Evolutionary conservation across 64 coral and sea anemone genomes (phyloP), one percentile per base, ranked within the genome.

Genomic region (Orbicella faveolata): DNA sequence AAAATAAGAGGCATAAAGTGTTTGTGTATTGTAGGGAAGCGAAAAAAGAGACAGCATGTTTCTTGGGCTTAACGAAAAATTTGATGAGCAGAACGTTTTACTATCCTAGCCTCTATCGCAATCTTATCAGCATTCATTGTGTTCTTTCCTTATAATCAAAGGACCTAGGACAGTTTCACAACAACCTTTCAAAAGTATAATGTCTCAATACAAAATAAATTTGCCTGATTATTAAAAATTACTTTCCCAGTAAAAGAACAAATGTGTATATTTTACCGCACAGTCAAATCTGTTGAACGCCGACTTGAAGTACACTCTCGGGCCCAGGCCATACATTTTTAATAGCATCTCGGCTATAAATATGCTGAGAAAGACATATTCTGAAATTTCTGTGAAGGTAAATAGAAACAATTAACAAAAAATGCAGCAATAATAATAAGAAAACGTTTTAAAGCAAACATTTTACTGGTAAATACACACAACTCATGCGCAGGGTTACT

Each of bases 301-400:
- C 7, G 96, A 98, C 23, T 66, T 70, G 35, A 98, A 99, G 78
- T 99, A 99, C 2, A 54, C 87, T 74, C 83, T 83, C 11, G 88
- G 89, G 21, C 88, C 84, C 44, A 99, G 89, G 21, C 97, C 97
- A 67, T 96, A 99, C 77, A 99, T 92, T 75, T 99, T 99, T 12
- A 99, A 89, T 55, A 99, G 76, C 97, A 99, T 99, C 63, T 99
- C 97, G 66, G 91, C 81, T 35, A 99, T 91, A 87, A 99, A 99
- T 64, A 99, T 96, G 34, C 88, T 94, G 9, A 96, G 94, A 44
- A 99, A 99, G 54, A 99, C 91, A 23, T 92, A 77, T 72, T 96
- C 97, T 63, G 90, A 95, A 48, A 93, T 75, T 13, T 61, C 97
- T 99, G 83, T 19, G 77, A 83, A 87, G 25, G 44, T 59, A 77